Conservation (phyloP, 2,888 invertebrate genomes). For the Argynnis bischoffii region DNA sequence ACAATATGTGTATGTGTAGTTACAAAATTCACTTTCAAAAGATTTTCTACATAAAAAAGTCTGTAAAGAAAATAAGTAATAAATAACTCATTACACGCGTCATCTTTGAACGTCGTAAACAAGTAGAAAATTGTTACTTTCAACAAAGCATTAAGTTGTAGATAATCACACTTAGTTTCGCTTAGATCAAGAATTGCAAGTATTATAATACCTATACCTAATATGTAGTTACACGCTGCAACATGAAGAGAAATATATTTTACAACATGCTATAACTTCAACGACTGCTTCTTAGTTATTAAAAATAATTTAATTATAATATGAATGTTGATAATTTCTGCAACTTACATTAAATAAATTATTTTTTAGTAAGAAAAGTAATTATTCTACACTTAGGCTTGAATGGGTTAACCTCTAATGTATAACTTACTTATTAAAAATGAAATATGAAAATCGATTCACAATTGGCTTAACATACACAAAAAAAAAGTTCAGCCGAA, state of each 20-base stretch:
- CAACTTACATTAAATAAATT: too few relatives aligned
- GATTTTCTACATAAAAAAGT: constrained; percentile 1
- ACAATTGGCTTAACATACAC: too few relatives aligned
- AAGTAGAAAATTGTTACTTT: constrained; percentile 15
- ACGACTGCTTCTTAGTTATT: too few relatives aligned
- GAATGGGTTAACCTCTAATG: too few relatives aligned
- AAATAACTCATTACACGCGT: constrained; percentile 12
- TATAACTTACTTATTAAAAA: too few relatives aligned
- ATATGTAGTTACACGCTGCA: neutral
- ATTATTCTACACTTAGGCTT: too few relatives aligned
- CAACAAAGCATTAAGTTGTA: constrained; percentile 9
- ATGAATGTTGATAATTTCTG: too few relatives aligned
- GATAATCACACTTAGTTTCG: constrained; percentile 13
- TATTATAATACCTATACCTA: neutral
- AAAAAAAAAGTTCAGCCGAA: too few relatives aligned
- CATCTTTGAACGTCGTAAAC: constrained; percentile 9
- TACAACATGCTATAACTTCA: too few relatives aligned
- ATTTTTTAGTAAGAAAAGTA: too few relatives aligned
- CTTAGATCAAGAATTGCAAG: neutral
- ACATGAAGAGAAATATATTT: neutral
- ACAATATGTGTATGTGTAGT: neutral
- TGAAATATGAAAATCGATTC: too few relatives aligned
- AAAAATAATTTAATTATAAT: too few relatives aligned
- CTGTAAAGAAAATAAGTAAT: constrained; percentile 4
- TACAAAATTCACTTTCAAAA: constrained; percentile 11